phyloP scores from a whole-genome alignment of 1,140 invertebrate species.

The Hypsibius dujardini region DNA sequence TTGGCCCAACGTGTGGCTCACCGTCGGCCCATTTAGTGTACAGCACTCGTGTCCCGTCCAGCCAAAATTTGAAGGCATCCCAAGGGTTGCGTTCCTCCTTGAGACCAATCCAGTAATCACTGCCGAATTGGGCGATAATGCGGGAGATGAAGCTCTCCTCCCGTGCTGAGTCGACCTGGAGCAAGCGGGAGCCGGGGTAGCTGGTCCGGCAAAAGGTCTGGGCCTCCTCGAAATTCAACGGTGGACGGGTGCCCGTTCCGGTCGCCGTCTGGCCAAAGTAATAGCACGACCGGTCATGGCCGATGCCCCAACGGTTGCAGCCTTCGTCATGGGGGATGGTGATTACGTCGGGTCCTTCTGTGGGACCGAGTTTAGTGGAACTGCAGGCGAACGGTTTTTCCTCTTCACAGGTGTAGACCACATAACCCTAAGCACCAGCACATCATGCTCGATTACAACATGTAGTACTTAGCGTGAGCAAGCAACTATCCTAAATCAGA shows the following conservation, averaged over 20 bases:
- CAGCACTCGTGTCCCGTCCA: background rate
- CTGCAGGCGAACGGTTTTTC: no score
- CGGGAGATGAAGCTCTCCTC: background rate
- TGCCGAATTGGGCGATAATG: background rate
- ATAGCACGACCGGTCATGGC: background rate
- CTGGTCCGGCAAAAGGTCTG: background rate
- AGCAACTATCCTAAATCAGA: no score
- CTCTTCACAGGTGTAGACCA: no score
- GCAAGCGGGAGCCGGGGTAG: background rate
- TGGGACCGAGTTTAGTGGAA: no score
- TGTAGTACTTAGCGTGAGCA: no score
- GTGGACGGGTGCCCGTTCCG: background rate
- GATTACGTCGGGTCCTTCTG: background rate
- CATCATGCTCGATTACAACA: no score
- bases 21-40: background rate
- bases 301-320: background rate
- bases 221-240: background rate
- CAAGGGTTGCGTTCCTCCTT: background rate
- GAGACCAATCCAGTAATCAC: slow-evolving; percentile 11
- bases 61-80: background rate
- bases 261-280: background rate
- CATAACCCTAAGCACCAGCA: no score
- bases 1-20: background rate
- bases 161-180: background rate
- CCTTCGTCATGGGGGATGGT: background rate